Evolutionary conservation across 2,888 invertebrate species (phyloP).

Genomic region (Elysia crispata): DNA sequence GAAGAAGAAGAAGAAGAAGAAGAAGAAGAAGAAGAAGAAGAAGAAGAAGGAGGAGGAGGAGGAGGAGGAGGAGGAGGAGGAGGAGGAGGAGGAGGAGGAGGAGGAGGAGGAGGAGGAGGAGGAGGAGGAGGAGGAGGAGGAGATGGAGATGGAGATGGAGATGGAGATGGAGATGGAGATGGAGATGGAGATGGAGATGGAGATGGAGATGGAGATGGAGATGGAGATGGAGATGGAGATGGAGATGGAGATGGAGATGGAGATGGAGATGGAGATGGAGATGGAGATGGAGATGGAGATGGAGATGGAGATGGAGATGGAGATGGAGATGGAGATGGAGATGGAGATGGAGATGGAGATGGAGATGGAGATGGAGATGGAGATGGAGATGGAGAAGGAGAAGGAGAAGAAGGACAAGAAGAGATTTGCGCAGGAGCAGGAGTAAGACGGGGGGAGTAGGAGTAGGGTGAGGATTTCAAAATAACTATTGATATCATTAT

Average conservation of each 20-base stretch:
- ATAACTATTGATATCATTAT: too few species aligned
- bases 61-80: neutral
- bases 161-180: too few species aligned
- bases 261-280: constrained; percentile 20
- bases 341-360: neutral
- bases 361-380: neutral
- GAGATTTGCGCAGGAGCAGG: too few species aligned
- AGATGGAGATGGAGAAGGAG: neutral
- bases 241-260: neutral
- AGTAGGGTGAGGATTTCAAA: too few species aligned
- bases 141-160: too few species aligned
- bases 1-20: neutral
- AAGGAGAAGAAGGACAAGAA: too few species aligned
- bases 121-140: too few species aligned
- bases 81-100: neutral
- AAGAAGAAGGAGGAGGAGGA: neutral
- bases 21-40: neutral
- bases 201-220: too few species aligned
- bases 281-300: neutral
- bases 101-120: too few species aligned
- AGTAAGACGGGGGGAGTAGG: too few species aligned
- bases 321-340: neutral
- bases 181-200: too few species aligned
- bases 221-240: neutral
- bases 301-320: neutral